Base-by-base conservation (phyloP, 2,888 invertebrate genomes). In the Diloba caeruleocephala region DNA sequence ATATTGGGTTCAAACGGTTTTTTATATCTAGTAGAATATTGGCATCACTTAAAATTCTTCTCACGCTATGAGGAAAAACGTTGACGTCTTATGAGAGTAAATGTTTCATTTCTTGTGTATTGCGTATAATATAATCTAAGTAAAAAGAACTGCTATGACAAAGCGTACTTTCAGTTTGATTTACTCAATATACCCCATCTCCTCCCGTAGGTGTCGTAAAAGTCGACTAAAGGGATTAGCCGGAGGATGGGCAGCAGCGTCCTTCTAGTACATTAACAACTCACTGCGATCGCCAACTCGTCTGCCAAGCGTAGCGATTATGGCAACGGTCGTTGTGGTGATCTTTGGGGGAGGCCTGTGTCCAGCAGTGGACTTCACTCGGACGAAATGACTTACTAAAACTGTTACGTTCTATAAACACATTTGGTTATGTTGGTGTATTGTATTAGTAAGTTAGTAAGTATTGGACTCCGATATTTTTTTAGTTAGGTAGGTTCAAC, bases 41-140 rank as follows among this genome's bases (percentile, higher is more conserved):
- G 38, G 21, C 17, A 12, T 23, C 19, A 38, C 42, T 56, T 63
- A 28, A 23, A 12, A 60, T 60, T 60, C 42, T 26, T 23, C 13
- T 48, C 57, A 48, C 32, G 46, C 21, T 9, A 45, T 8, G 17
- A 60, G 46, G 57, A 63, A 60, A 59, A 28, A 33, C 13, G 38
- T 17, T 9, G 23, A 48, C 23, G n/a, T n/a, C 48, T 23, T 7
- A 59, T 28, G 56, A 56, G 56, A 56, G 38, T 23, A 46, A 60
- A 48, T 38, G 46, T 31, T 63, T 13, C 34, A n/a, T 25, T 19
- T 48, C 63, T 23, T 36, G 14, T 41, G n/a, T n/a, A n/a, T n/a
- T n/a, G 23, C 37, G 37, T 59, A 63, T 60, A 63, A 60, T 48
- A 63, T 23, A 60, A 63, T 56, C 57, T 56, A 63, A 48, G 38